phyloP scores from a whole-genome alignment of 2,797 vertebrate species.

The Eurystomus glaucurus region DNA sequence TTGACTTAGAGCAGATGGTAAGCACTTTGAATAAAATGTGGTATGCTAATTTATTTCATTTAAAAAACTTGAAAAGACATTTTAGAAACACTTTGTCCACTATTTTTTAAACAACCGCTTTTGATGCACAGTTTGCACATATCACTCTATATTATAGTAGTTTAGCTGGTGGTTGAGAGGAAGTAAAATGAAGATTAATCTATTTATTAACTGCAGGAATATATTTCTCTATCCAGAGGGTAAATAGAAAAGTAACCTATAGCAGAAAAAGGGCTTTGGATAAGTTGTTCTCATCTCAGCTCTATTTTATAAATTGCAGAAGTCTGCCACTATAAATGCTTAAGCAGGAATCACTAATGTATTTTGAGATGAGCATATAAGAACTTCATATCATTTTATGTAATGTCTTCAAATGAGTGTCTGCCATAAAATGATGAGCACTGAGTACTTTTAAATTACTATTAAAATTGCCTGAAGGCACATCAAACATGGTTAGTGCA shows the following conservation, averaged over 20 bases:
- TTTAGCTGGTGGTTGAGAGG: background rate
- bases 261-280: background rate
- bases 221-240: background rate
- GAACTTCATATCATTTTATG: conserved; percentile 52
- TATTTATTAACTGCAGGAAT: conserved; percentile 43
- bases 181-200: background rate
- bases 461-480: conserved; percentile 55
- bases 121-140: background rate
- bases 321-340: background rate
- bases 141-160: background rate
- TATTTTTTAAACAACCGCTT: background rate
- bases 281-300: conserved; percentile 9
- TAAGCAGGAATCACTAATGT: conserved; percentile 55
- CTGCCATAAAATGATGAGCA: conserved; percentile 58
- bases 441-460: conserved; percentile 66
- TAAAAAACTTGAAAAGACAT: background rate
- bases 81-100: background rate
- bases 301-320: conserved; percentile 39
- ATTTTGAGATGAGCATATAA: conserved; percentile 57
- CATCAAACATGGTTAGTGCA: conserved; percentile 39
- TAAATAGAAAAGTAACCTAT: conserved; percentile 9
- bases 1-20: background rate
- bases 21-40: background rate
- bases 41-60: background rate
- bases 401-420: conserved; percentile 66